phyloP scores from a whole-genome alignment of 1,140 invertebrate genomes.

The Drosophila takahashii region DNA sequence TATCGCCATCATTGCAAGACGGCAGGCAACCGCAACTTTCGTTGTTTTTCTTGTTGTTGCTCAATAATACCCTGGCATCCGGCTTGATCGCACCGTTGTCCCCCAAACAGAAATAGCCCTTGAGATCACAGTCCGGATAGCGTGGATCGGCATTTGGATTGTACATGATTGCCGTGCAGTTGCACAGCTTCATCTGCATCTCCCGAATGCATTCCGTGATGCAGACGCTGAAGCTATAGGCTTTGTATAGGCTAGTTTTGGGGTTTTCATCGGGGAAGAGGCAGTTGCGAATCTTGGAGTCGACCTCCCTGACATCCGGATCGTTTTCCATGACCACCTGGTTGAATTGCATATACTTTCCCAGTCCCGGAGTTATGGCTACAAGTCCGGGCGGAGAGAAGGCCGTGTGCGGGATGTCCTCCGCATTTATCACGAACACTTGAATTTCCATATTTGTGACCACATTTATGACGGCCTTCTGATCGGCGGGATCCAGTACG shows the following conservation, averaged over 20 bases:
- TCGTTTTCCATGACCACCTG: conserved; percentile 69
- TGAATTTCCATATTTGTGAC: conserved; percentile 24
- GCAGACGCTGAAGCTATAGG: conserved; percentile 86
- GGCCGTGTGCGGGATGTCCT: conserved; percentile 65
- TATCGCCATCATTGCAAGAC: conserved; percentile 86
- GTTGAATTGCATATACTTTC: conserved; percentile 59
- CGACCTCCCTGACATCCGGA: conserved; percentile 65
- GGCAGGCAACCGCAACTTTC: conserved; percentile 84
- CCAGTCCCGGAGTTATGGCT: conserved; percentile 43
- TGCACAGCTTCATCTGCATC: conserved; percentile 85
- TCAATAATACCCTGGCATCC: conserved; percentile 53
- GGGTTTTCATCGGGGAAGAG: conserved; percentile 85
- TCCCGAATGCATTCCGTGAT: conserved; percentile 85
- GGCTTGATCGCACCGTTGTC: conserved; percentile 54
- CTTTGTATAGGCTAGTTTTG: conserved; percentile 82
- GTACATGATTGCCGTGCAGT: conserved; percentile 84
- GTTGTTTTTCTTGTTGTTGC: conserved; percentile 29
- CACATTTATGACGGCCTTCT: conserved; percentile 41
- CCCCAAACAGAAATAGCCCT: conserved; percentile 62
- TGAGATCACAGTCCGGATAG: conserved; percentile 61
- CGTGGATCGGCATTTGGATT: conserved; percentile 38
- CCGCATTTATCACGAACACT: conserved; percentile 55
- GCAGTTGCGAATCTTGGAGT: conserved; percentile 84
- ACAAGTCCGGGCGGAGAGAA: conserved; percentile 37
- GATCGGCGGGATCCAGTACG: conserved; percentile 32